A percentile compares a stretch with the other conserved stretches of the same genome.
phyloP scores from a whole-genome alignment of 2,797 vertebrate genomes.

The Tamandua tetradactyla region DNA sequence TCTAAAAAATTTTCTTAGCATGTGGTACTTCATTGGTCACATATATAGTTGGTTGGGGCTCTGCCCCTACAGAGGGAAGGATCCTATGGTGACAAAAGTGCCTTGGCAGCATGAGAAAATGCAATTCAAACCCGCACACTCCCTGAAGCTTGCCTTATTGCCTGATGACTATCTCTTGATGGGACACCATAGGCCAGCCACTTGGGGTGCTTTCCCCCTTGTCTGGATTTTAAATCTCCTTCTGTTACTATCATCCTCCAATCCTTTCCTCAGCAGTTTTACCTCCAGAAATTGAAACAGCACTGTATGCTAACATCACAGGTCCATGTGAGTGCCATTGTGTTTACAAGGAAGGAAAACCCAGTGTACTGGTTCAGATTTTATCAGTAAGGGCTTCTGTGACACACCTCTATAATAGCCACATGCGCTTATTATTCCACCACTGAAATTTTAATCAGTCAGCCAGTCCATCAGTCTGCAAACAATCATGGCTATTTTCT shows the following conservation, averaged over 20 bases:
- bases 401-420: background rate
- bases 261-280: background rate
- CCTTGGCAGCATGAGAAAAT: background rate
- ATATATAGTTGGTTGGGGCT: background rate
- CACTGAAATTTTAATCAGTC: background rate
- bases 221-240: background rate
- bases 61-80: background rate
- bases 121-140: background rate
- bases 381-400: background rate
- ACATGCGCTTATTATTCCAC: background rate
- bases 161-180: background rate
- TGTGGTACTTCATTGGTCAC: background rate
- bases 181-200: background rate
- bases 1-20: background rate
- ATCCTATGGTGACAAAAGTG: background rate
- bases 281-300: slow-evolving; percentile 8
- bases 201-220: background rate
- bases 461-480: background rate
- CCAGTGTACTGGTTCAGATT: background rate
- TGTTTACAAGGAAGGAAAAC: background rate
- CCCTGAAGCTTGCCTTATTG: background rate
- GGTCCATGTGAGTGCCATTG: background rate
- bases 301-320: too few relatives aligned
- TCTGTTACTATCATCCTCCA: background rate
- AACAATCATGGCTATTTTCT: background rate